Base-by-base conservation (phyloP, 1,140 invertebrate species). In the Bombyx mandarina region DNA sequence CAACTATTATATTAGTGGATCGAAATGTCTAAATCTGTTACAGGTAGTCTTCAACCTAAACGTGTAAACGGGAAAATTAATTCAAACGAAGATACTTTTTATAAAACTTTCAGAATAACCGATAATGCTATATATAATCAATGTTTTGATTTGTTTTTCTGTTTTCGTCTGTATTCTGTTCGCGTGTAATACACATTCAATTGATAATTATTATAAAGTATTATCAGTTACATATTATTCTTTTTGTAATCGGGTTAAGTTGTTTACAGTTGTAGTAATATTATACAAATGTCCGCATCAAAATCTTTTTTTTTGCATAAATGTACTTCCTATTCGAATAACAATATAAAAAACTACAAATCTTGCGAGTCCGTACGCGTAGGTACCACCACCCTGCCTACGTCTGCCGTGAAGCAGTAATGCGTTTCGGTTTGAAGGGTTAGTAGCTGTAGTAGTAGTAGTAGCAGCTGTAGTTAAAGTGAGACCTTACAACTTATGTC, bases 241-340 rank as follows among this genome's bases (percentile, higher is more conserved):
- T 70, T 7, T 64, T 65, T 63, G 71, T 70, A 44, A 54, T 73
- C n/a, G 67, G 71, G 58, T 67, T 73, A 63, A 70, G 70, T 57
- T 62, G 12, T 8, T 35, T 35, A 35, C 26, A 35, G 26, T 35
- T 35, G 26, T 35, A 5, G 2, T 35, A 5, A 35, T 35, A 35
- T 35, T 35, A 35, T 35, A 35, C 26, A 35, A 18, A 18, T 18
- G 12, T 18, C 1, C 12, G 12, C 12, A 18, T 18, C 12, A 18
- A 18, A 18, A 5, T 35, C 1, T 35, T 35, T 35, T 35, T 35
- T 35, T 35, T 35, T 35, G 2, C 26, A 35, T 35, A 35, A 35
- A 35, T 35, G 1, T 35, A 5, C 2, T 2, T 35, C 2, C 0
- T 6, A 47, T 7, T 47, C 8, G 12, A 47, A 47, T 3, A 47